A percentile compares a stretch with the other conserved stretches of the same genome.
Evolutionary conservation across 2,888 invertebrate genomes (phyloP).

Genomic region (Lithophane socia): DNA sequence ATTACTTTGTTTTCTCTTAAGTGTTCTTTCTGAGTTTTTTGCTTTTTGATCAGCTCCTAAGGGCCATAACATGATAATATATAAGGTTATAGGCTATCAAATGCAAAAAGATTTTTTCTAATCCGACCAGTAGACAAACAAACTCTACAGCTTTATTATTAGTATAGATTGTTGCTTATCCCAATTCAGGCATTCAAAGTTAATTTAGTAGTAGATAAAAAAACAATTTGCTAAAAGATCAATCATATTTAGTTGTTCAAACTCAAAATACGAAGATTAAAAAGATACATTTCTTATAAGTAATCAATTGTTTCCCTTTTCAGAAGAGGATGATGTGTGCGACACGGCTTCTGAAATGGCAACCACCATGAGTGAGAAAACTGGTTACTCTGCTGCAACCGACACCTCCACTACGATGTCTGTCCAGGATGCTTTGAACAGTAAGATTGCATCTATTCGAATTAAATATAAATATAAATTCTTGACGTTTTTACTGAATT

Average conservation of each 20-base stretch:
- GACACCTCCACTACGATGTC: conserved; percentile 85
- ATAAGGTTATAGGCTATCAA: no score
- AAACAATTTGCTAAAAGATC: neutral
- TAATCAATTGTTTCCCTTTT: conserved; percentile 38
- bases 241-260: neutral
- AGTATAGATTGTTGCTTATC: neutral
- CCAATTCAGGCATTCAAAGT: neutral
- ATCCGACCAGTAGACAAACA: no score
- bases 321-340: conserved; percentile 84
- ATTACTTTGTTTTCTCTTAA: no score
- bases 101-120: no score
- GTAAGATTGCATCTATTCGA: conserved; percentile 68
- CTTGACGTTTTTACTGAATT: neutral
- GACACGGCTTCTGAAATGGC: conserved; percentile 86
- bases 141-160: neutral
- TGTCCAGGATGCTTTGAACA: conserved; percentile 88
- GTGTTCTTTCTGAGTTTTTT: no score
- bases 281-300: neutral
- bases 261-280: neutral
- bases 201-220: neutral
- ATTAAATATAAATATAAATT: neutral
- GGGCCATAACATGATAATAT: no score
- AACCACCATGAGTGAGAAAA: conserved; percentile 86
- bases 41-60: no score
- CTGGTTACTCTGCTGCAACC: conserved; percentile 85